Evolutionary conservation across 2,888 invertebrate genomes (phyloP).

Genomic region (Ectemnius cavifrons): DNA sequence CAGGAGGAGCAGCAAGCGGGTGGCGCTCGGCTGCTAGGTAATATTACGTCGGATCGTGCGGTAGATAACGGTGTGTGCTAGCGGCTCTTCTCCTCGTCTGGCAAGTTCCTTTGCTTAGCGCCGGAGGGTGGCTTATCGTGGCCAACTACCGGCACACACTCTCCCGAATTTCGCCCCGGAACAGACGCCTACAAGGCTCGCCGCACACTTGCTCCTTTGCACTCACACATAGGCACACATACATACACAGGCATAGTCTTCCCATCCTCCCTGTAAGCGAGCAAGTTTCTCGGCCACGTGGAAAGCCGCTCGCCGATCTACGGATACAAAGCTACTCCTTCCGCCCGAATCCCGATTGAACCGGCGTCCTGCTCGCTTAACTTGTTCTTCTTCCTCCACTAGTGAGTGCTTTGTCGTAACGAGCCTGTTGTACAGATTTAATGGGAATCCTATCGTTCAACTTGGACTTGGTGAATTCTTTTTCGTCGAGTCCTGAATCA

Average conservation of each 20-base stretch:
- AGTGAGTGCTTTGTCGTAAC: no score
- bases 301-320: slow-evolving; percentile 10
- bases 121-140: slow-evolving; percentile 62
- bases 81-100: slow-evolving; percentile 48
- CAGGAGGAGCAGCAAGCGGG: slow-evolving; percentile 31
- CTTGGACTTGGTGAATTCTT: no score
- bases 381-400: not conserved
- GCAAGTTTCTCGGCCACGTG: slow-evolving; percentile 28
- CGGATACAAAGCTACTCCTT: slow-evolving; percentile 42
- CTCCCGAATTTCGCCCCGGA: slow-evolving; percentile 56
- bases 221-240: no score
- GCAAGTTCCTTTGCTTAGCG: slow-evolving; percentile 65
- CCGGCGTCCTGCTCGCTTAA: slow-evolving; percentile 11
- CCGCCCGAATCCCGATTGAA: slow-evolving; percentile 46
- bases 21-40: slow-evolving; percentile 50
- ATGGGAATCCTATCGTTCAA: no score
- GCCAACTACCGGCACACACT: slow-evolving; percentile 45
- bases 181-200: slow-evolving; percentile 50
- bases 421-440: no score
- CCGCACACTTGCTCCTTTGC: slow-evolving; percentile 4
- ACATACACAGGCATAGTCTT: no score
- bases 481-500: no score
- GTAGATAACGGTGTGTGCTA: slow-evolving; percentile 42
- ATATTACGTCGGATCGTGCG: slow-evolving; percentile 63
- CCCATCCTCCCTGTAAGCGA: slow-evolving; percentile 30